Evolutionary conservation across 2,797 vertebrate species (phyloP).

Genomic region (Pteropus rufus): DNA sequence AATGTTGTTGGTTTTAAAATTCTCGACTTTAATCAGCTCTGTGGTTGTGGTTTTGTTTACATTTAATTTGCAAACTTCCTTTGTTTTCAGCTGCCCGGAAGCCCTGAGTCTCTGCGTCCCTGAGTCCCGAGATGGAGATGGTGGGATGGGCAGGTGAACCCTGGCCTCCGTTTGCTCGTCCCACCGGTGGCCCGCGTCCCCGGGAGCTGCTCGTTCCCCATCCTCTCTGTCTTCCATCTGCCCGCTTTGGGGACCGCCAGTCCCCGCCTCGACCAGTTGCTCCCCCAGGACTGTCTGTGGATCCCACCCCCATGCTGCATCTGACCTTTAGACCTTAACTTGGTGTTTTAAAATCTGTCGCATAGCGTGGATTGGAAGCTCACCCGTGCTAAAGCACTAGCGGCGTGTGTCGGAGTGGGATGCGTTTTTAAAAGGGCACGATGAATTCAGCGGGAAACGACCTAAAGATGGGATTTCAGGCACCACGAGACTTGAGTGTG

Average conservation of each 20-base stretch:
- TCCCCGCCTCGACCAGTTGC: accelerated
- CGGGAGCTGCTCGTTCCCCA: accelerated
- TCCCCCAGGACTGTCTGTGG: not conserved
- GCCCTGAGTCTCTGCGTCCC: not conserved
- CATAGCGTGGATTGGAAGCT: not conserved
- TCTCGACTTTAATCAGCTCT: not conserved
- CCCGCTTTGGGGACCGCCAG: no score
- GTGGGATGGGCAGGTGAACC: accelerated
- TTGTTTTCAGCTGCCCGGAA: not conserved
- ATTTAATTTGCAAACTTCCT: not conserved
- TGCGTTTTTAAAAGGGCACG: not conserved
- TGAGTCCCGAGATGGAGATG: no score
- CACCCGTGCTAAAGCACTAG: not conserved
- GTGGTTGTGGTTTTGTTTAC: not conserved
- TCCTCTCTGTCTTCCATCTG: no score
- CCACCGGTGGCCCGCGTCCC: accelerated
- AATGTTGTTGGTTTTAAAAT: not conserved
- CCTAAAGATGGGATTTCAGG: not conserved
- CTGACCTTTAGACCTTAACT: not conserved
- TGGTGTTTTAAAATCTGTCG: not conserved
- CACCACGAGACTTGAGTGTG: not conserved
- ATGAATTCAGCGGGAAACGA: not conserved
- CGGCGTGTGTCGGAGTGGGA: not conserved
- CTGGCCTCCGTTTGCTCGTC: accelerated
- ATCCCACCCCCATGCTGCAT: accelerated